Conservation (phyloP, 2,888 invertebrate genomes). For the Coenonympha arcania region DNA sequence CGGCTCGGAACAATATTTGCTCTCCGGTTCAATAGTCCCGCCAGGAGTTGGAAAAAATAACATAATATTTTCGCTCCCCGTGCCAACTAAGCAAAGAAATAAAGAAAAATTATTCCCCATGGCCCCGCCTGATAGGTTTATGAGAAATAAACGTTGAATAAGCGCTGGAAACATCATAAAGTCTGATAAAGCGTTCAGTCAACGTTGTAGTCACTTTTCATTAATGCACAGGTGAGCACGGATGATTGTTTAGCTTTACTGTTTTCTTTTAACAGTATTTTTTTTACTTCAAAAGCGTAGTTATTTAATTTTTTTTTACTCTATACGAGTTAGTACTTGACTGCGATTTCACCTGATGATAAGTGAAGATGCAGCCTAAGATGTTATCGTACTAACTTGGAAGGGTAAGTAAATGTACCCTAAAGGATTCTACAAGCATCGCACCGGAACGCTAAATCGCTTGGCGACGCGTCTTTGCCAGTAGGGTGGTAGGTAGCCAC, state of each 20-base stretch:
- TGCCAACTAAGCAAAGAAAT: constrained; percentile 17
- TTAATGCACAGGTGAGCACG: constrained; percentile 4
- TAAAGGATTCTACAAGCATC: too few species aligned
- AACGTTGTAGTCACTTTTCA: constrained; percentile 9
- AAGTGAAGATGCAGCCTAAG: too few species aligned
- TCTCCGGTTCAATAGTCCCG: constrained; percentile 21
- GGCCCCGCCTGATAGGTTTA: constrained; percentile 20
- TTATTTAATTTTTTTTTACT: too few species aligned
- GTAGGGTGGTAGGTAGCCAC: too few species aligned
- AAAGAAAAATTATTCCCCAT: constrained; percentile 26
- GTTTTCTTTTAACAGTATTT: not conserved
- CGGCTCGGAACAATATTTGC: constrained; percentile 24
- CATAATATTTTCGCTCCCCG: constrained; percentile 23
- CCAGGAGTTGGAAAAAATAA: constrained; percentile 23
- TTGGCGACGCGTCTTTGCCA: too few species aligned
- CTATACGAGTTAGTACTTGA: too few species aligned
- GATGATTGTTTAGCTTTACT: not conserved
- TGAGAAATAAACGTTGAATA: constrained; percentile 16
- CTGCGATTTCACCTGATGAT: too few species aligned
- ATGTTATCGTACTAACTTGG: too few species aligned
- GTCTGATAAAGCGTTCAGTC: constrained; percentile 12
- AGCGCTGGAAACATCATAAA: constrained; percentile 13
- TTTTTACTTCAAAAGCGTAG: too few species aligned
- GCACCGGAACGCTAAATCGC: too few species aligned
- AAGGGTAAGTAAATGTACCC: too few species aligned